Base-by-base conservation (phyloP, 1,140 invertebrate species). In the Drosophila repleta region DNA sequence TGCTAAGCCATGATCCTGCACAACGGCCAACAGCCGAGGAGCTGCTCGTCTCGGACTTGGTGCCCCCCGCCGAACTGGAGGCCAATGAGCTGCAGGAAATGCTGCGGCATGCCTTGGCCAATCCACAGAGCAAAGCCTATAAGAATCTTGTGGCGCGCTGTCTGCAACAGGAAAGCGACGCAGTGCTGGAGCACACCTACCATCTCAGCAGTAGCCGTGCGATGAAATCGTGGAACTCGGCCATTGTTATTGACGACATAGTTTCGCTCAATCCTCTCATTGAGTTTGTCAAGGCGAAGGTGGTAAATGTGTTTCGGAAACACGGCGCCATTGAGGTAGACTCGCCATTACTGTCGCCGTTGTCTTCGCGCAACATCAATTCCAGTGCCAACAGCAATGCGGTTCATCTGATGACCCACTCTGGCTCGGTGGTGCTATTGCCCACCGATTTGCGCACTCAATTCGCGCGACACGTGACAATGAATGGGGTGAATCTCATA, bases 1-100 rank as follows among this genome's bases (percentile, higher is more conserved):
- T 99, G 35, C 91, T 99, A 24, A 95, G 95, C 90, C 97, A 99
- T 83, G 96, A 98, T 92, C 95, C 97, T 0, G 94, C 93, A 55
- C 93, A 95, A 74, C 93, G 98, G 18, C 98, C 98, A 0, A 96
- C 96, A 0, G 96, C 97, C 8, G 93, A 95, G 64, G 96, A 98
- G 90, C 92, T 99, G 11, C 92, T 98, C 4, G 93, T 94, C 49
- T 97, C 96, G 0, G 94, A 96, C 62, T 94, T 96, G 72, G 92
- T 99, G 6, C 97, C 98, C 4, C 95, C 89, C 0, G 85, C 90
- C 5, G 85, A 90, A 49, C 93, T 97, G 37, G 96, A 97, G 92
- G 96, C 97, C 81, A 94, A 94, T 41, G 96, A 97, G 91, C 84
- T 98, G 10, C 95, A 96, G 82, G 96, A 97, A 83, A 94, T 97